Conservation (phyloP, 2,797 vertebrate genomes). For the Coregonus ussuriensis region DNA sequence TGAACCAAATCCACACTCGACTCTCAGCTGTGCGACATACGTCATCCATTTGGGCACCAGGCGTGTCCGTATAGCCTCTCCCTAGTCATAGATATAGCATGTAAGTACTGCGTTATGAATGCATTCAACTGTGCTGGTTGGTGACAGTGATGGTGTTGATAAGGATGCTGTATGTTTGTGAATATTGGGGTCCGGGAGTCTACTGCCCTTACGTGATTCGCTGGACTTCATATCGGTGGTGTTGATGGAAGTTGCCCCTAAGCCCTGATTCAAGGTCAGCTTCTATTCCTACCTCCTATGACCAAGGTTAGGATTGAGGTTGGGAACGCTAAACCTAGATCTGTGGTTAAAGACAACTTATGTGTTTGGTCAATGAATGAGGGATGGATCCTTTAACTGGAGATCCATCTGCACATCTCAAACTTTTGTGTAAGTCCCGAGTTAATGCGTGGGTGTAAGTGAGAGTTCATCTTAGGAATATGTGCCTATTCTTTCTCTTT, state of each 20-base stretch:
- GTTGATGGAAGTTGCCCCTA: not conserved
- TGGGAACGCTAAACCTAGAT: no score
- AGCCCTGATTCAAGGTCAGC: not conserved
- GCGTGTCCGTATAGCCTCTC: no score
- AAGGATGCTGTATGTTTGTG: not conserved
- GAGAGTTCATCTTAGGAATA: not conserved
- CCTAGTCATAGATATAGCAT: not conserved
- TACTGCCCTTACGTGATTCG: not conserved
- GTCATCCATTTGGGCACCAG: no score
- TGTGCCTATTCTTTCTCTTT: not conserved
- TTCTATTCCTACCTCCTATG: not conserved
- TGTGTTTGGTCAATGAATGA: not conserved
- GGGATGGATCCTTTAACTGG: not conserved
- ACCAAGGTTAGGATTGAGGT: no score
- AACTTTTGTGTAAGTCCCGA: not conserved
- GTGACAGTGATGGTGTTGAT: not conserved
- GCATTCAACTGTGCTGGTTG: not conserved
- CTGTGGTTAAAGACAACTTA: not conserved
- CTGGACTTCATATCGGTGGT: not conserved
- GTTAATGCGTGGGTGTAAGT: not conserved
- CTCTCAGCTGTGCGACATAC: no score
- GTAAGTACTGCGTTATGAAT: not conserved
- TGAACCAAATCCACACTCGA: no score
- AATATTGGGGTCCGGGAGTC: not conserved
- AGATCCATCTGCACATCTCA: not conserved